phyloP scores from a whole-genome alignment of 1,140 invertebrate genomes.

The Microplitis mediator region DNA sequence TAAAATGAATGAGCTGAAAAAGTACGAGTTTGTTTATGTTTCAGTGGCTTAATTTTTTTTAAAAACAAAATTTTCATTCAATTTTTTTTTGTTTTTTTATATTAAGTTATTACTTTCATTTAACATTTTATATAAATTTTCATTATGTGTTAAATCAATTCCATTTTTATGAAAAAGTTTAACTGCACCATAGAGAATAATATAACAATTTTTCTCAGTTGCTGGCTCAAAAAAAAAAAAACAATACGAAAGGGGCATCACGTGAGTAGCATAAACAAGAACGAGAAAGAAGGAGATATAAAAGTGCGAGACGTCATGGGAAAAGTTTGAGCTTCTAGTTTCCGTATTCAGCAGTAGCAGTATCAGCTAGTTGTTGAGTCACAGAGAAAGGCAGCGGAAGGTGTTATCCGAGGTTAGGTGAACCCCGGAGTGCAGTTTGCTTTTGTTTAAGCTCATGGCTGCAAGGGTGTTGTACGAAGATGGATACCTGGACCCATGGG shows the following conservation, averaged over 20 bases:
- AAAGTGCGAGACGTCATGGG: conserved; percentile 5
- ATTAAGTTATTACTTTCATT: no score
- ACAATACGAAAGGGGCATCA: neutral
- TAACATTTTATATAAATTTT: neutral
- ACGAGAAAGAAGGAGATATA: neutral
- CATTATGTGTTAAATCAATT: neutral
- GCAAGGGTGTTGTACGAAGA: neutral
- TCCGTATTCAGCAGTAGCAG: neutral
- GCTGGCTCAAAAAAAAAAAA: neutral
- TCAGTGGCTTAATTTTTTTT: no score
- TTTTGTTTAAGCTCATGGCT: neutral
- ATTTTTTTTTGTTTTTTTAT: no score
- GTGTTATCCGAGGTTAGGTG: neutral
- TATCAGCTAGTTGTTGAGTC: neutral
- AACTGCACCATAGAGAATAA: neutral
- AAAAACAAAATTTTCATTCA: no score
- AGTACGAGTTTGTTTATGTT: no score
- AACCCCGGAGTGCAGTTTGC: conserved; percentile 15
- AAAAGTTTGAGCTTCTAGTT: conserved; percentile 8
- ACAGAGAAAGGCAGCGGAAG: neutral
- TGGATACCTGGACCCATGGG: neutral
- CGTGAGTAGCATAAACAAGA: conserved; percentile 7
- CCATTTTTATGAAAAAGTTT: neutral
- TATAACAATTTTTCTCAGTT: neutral
- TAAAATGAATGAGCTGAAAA: no score